Evolutionary conservation across 2,113 vertebrate species (phyloP).

Genomic region (Corynorhinus townsendii): DNA sequence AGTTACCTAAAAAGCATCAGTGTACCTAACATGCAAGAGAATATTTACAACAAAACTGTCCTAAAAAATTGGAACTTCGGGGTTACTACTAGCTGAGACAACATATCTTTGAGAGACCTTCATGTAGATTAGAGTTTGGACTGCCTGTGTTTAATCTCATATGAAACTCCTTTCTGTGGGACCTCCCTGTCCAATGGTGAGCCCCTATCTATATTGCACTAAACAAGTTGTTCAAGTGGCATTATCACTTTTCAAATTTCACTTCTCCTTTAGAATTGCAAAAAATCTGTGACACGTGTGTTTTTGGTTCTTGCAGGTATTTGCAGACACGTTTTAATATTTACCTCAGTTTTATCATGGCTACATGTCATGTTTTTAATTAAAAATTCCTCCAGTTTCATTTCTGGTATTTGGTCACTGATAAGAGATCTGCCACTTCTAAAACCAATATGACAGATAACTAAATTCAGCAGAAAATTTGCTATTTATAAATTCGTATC

Average conservation of each 20-base stretch:
- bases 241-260: not conserved
- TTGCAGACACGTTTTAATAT: not conserved
- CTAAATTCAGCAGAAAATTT: conserved; percentile 7
- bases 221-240: not conserved
- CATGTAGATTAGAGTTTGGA: not conserved
- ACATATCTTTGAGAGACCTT: not conserved
- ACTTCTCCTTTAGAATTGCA: not conserved
- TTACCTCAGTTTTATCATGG: not conserved
- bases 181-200: not conserved
- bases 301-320: not conserved
- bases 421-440: not conserved
- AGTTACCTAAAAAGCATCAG: not conserved
- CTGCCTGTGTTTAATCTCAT: not conserved
- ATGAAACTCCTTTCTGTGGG: not conserved
- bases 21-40: not conserved
- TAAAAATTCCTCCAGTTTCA: not conserved
- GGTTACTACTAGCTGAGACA: not conserved
- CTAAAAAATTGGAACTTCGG: not conserved
- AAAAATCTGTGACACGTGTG: not conserved
- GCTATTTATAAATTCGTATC: conserved; percentile 20
- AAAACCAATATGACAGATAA: not conserved
- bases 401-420: conserved; percentile 15
- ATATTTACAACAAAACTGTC: not conserved
- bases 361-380: not conserved
- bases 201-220: not conserved